Percentiles rank a stretch among this genome's conserved stretches.
phyloP scores from a whole-genome alignment of 2,797 vertebrate species.

The Enteromius viviparus region DNA sequence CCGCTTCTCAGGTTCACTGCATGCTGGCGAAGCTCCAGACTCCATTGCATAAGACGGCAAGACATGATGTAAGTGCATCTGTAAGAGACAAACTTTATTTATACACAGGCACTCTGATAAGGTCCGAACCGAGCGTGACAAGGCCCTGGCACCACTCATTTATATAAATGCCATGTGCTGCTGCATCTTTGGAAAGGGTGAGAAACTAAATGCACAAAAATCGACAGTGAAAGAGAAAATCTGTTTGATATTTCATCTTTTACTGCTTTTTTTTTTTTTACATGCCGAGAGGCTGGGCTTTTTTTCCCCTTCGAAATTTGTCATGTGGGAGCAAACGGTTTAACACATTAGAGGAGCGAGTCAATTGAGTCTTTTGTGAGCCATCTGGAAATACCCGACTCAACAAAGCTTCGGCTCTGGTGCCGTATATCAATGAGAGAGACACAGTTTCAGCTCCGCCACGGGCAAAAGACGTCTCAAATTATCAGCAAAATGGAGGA shows the following conservation, averaged over 20 bases:
- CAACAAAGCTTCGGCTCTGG: conserved; percentile 34
- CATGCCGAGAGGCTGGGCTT: background rate
- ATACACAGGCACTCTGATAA: conserved; percentile 38
- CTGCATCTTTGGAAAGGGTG: background rate
- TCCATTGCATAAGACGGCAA: conserved; percentile 53
- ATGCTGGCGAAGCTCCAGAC: conserved; percentile 55
- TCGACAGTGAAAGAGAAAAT: background rate
- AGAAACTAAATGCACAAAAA: background rate
- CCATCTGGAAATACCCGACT: conserved; percentile 48
- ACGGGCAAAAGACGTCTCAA: conserved; percentile 38
- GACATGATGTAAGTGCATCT: conserved; percentile 59
- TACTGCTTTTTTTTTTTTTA: conserved; percentile 23
- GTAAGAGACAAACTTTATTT: conserved; percentile 53
- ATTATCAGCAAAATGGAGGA: conserved; percentile 44
- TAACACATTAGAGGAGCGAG: conserved; percentile 41
- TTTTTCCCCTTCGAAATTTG: conserved; percentile 26
- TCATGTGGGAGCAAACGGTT: conserved; percentile 48
- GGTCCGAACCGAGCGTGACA: background rate
- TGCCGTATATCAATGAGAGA: conserved; percentile 47
- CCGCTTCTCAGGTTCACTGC: conserved; percentile 48
- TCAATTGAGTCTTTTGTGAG: conserved; percentile 47
- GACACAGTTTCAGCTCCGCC: conserved; percentile 32
- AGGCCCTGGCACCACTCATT: background rate
- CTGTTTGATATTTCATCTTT: conserved; percentile 30
- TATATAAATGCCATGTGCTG: background rate